Evolutionary conservation across 1,140 invertebrate genomes (phyloP).

Genomic region (Drosophila ambigua): DNA sequence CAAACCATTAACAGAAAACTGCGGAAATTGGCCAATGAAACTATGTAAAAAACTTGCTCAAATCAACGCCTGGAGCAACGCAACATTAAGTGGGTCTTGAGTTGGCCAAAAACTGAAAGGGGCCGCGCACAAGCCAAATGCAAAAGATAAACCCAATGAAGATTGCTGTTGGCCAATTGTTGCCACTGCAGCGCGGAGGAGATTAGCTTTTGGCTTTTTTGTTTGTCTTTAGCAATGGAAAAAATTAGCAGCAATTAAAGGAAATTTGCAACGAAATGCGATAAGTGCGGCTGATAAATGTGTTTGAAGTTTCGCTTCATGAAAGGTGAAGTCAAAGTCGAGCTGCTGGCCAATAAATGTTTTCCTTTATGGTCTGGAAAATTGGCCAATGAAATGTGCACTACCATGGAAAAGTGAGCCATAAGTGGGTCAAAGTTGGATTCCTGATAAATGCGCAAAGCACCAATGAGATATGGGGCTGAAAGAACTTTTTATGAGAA

Average conservation of each 20-base stretch:
- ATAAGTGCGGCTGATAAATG: slow-evolving; percentile 56
- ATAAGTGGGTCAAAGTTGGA: slow-evolving; percentile 40
- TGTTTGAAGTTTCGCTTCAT: slow-evolving; percentile 55
- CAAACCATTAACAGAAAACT: slow-evolving; percentile 13
- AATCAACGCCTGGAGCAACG: slow-evolving; percentile 17
- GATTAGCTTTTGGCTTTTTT: slow-evolving; percentile 29
- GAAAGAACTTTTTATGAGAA: slow-evolving; percentile 23
- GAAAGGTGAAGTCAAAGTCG: slow-evolving; percentile 43
- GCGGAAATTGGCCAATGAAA: slow-evolving; percentile 35
- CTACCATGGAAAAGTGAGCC: slow-evolving; percentile 20
- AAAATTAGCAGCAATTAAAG: slow-evolving; percentile 76
- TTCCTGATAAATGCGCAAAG: slow-evolving; percentile 39
- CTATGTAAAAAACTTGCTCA: slow-evolving; percentile 33
- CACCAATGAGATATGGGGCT: slow-evolving; percentile 1
- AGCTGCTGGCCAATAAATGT: slow-evolving; percentile 3
- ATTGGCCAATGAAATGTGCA: slow-evolving; percentile 28
- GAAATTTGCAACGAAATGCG: slow-evolving; percentile 60
- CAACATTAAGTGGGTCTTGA: too few relatives aligned
- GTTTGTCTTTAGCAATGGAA: slow-evolving; percentile 17
- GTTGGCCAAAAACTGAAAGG: slow-evolving; percentile 54
- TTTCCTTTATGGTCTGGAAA: slow-evolving; percentile 32
- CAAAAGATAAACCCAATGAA: slow-evolving; percentile 64
- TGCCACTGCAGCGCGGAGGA: slow-evolving; percentile 27
- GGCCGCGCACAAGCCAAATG: slow-evolving; percentile 38
- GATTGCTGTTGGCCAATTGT: slow-evolving; percentile 68